phyloP scores from a whole-genome alignment of 2,888 invertebrate species.

The Pseudococcus jackbeardsleyi region DNA sequence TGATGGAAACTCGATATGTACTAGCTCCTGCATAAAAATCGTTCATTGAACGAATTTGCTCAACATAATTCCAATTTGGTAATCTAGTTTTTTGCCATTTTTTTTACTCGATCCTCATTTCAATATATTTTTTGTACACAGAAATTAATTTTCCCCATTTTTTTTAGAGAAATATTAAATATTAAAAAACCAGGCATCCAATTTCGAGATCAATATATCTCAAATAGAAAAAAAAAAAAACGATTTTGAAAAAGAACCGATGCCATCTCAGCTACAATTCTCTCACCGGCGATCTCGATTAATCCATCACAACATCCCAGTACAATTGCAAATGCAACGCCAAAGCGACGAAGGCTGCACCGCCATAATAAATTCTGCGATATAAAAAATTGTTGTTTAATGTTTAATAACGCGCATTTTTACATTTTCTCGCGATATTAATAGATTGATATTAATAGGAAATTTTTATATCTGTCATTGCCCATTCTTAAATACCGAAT shows the following conservation, averaged over 20 bases:
- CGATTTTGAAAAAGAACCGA: neutral
- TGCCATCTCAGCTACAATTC: neutral
- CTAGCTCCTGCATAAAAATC: too few species aligned
- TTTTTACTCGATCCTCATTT: too few species aligned
- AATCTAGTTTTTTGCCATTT: too few species aligned
- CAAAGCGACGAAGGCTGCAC: constrained; percentile 12
- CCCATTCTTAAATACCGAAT: constrained; percentile 63
- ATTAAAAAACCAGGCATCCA: too few species aligned
- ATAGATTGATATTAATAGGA: constrained; percentile 60
- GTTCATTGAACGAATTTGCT: too few species aligned
- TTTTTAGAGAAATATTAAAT: too few species aligned
- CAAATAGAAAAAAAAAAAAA: too few species aligned
- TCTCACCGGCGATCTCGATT: neutral
- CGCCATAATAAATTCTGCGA: constrained; percentile 52
- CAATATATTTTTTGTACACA: too few species aligned
- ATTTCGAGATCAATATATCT: too few species aligned
- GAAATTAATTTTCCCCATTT: too few species aligned
- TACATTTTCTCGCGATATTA: constrained; percentile 57
- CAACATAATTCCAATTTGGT: too few species aligned
- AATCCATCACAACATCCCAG: neutral
- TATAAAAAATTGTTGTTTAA: constrained; percentile 53
- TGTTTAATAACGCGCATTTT: constrained; percentile 49
- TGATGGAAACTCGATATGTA: too few species aligned
- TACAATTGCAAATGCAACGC: constrained; percentile 20
- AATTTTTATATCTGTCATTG: constrained; percentile 62